Evolutionary conservation across 2,113 vertebrate species (phyloP).

Genomic region (Tragelaphus imberbis): DNA sequence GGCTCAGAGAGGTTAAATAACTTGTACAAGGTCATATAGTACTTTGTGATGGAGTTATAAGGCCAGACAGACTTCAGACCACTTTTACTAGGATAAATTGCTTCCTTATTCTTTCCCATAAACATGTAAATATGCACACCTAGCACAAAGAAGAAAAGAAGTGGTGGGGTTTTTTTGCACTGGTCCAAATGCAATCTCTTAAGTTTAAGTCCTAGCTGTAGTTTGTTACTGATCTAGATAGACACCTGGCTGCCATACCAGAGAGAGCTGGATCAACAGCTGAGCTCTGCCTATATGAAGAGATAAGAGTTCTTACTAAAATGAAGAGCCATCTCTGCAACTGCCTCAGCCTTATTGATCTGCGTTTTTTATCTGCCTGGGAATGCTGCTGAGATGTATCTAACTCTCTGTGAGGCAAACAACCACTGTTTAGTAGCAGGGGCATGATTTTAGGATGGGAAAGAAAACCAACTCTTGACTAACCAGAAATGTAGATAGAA

Average conservation of each 20-base stretch:
- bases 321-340: neutral
- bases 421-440: slow-evolving; percentile 3
- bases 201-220: neutral
- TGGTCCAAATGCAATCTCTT: neutral
- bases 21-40: neutral
- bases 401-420: slow-evolving; percentile 9
- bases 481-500: slow-evolving; percentile 1
- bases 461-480: neutral
- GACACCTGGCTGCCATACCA: neutral
- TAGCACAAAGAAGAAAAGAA: neutral
- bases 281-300: slow-evolving; percentile 22
- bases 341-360: slow-evolving; percentile 1
- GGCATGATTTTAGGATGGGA: slow-evolving; percentile 12
- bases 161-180: neutral
- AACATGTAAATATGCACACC: neutral
- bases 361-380: neutral
- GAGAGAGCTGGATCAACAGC: neutral
- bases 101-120: neutral
- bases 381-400: neutral
- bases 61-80: neutral
- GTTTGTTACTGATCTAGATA: neutral
- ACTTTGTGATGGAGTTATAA: neutral
- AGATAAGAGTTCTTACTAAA: slow-evolving; percentile 10
- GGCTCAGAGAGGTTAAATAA: neutral
- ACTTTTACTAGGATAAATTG: neutral